A percentile compares a stretch with the other conserved stretches of the same genome.
phyloP scores from a whole-genome alignment of 2,888 invertebrate genomes.

The Dyspetes luteomarginatus region DNA sequence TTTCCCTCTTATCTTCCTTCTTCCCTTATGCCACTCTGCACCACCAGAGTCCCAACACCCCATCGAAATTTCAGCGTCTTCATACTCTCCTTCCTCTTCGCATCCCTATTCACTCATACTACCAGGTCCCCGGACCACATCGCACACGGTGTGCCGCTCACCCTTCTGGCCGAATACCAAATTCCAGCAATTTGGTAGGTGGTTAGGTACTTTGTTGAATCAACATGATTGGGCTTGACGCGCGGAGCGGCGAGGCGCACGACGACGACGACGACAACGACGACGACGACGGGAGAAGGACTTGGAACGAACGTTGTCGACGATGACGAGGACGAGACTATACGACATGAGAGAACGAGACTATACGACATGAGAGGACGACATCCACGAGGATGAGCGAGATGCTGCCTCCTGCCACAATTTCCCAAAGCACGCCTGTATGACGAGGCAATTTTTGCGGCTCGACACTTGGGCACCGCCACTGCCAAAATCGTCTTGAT shows the following conservation, averaged over 20 bases:
- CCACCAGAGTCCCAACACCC: conserved; percentile 40
- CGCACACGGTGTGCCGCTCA: conserved; percentile 65
- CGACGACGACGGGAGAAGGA: conserved; percentile 30
- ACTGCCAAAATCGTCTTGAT: conserved; percentile 11
- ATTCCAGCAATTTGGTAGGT: conserved; percentile 83
- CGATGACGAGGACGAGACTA: conserved; percentile 13
- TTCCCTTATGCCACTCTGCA: conserved; percentile 70
- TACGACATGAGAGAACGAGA: neutral
- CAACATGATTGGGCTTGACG: conserved; percentile 83
- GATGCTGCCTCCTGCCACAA: neutral
- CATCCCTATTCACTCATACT: conserved; percentile 63
- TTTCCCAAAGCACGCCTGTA: neutral
- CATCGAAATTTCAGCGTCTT: conserved; percentile 64
- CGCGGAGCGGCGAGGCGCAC: conserved; percentile 71
- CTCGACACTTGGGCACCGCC: neutral
- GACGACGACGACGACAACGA: conserved; percentile 63
- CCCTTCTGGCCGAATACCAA: conserved; percentile 83
- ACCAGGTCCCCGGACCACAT: conserved; percentile 61
- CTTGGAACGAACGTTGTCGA: conserved; percentile 19
- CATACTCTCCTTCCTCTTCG: conserved; percentile 67
- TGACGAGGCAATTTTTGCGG: conserved; percentile 30
- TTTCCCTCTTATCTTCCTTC: conserved; percentile 50
- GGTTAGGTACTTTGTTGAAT: conserved; percentile 83
- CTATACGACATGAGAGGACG: neutral
- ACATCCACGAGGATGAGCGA: conserved; percentile 1